These are phyloP conservation scores for Dinocampus coccinellae DNA, from an alignment of 2,888 invertebrate genomes.

Conservation along the genomic window DNA sequence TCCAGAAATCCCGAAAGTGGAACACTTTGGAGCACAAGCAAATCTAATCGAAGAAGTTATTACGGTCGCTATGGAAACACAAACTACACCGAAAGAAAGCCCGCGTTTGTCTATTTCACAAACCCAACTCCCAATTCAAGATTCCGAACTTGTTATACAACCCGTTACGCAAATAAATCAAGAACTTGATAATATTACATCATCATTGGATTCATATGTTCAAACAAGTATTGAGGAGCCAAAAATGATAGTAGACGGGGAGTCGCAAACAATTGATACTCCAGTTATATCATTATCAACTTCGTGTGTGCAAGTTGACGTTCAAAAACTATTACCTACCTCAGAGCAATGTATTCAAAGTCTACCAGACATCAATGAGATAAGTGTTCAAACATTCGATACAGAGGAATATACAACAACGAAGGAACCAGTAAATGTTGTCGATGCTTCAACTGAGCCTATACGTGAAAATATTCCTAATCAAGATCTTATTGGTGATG, in stretches of 20 bases:
- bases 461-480: no score
- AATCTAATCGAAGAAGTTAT: slow-evolving; percentile 62
- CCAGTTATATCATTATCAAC: slow-evolving; percentile 56
- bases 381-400: slow-evolving; percentile 51
- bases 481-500: no score
- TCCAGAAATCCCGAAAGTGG: slow-evolving; percentile 62
- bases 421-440: background rate
- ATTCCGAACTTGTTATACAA: slow-evolving; percentile 44
- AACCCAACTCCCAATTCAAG: slow-evolving; percentile 55
- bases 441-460: background rate
- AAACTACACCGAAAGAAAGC: slow-evolving; percentile 55
- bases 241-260: slow-evolving; percentile 59
- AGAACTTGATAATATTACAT: slow-evolving; percentile 29
- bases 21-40: slow-evolving; percentile 71
- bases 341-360: slow-evolving; percentile 61
- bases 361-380: slow-evolving; percentile 55
- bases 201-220: slow-evolving; percentile 37
- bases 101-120: slow-evolving; percentile 51
- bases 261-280: slow-evolving; percentile 53
- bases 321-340: slow-evolving; percentile 53
- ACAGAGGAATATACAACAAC: slow-evolving; percentile 6
- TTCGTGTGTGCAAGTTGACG: slow-evolving; percentile 53
- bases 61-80: slow-evolving; percentile 54
- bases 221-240: slow-evolving; percentile 63
- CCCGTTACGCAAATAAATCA: slow-evolving; percentile 55